Conservation (phyloP, 2,797 vertebrate species). For the Neosilurus hyrtlii region DNA sequence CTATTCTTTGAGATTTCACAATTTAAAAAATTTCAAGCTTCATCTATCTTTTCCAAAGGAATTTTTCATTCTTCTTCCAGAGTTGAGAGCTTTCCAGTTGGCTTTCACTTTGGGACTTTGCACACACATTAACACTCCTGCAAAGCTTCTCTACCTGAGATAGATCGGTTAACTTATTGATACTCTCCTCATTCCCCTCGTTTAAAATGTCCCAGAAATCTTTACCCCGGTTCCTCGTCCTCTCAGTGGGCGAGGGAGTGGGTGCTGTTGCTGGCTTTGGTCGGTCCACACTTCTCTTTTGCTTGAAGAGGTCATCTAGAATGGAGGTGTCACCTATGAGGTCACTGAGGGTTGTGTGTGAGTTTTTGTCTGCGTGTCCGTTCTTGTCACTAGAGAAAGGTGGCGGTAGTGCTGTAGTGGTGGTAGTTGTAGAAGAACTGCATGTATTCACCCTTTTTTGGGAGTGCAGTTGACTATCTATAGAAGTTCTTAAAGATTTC, state of each 20-base stretch:
- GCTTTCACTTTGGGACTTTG: conserved; percentile 57
- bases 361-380: neutral
- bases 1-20: neutral
- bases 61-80: conserved; percentile 92
- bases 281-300: conserved; percentile 56
- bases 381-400: neutral
- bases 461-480: neutral
- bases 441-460: neutral
- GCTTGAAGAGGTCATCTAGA: conserved; percentile 83
- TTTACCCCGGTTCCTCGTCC: conserved; percentile 73
- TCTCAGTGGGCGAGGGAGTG: conserved; percentile 43
- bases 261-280: conserved; percentile 37
- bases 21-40: neutral
- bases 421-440: neutral
- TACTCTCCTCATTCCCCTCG: conserved; percentile 84
- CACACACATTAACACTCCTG: conserved; percentile 60
- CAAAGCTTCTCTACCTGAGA: conserved; percentile 85
- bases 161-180: conserved; percentile 82
- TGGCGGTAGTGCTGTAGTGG: neutral
- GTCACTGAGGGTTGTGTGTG: conserved; percentile 64
- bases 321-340: conserved; percentile 92
- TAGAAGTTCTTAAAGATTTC: neutral
- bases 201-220: conserved; percentile 95
- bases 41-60: conserved; percentile 84
- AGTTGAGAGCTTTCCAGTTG: conserved; percentile 67